Conservation (phyloP, 1,140 invertebrate genomes). For the Drosophila neocordata region DNA sequence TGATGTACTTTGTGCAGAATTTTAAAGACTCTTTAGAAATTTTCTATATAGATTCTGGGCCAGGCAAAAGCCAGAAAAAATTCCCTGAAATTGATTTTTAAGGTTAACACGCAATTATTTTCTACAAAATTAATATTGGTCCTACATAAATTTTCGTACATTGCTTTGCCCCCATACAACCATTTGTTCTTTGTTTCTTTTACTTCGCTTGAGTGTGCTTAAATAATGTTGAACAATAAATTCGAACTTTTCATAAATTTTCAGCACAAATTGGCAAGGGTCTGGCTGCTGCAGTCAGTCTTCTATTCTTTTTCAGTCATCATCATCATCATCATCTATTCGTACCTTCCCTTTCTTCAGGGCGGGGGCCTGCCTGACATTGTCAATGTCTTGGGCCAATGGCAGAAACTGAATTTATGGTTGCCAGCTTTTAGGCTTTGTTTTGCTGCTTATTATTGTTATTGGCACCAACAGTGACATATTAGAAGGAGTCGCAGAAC, state of each 20-base stretch:
- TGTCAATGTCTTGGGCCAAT: slow-evolving; percentile 67
- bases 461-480: slow-evolving; percentile 81
- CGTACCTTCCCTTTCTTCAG: slow-evolving; percentile 2
- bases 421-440: slow-evolving; percentile 80
- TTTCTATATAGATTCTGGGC: neutral
- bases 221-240: slow-evolving; percentile 76
- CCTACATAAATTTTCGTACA: slow-evolving; percentile 2
- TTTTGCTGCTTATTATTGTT: slow-evolving; percentile 81
- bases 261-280: slow-evolving; percentile 68
- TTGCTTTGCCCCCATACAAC: neutral
- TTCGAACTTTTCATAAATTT: slow-evolving; percentile 80
- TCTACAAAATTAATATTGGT: slow-evolving; percentile 7
- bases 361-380: slow-evolving; percentile 47
- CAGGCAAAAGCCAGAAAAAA: neutral
- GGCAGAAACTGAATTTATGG: slow-evolving; percentile 69
- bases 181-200: neutral
- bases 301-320: slow-evolving; percentile 3
- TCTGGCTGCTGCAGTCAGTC: slow-evolving; percentile 12
- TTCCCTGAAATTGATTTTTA: neutral
- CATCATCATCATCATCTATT: neutral
- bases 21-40: neutral
- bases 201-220: slow-evolving; percentile 37
- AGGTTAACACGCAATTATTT: slow-evolving; percentile 1
- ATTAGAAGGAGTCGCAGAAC: slow-evolving; percentile 52
- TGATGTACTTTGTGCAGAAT: too few species aligned